These are phyloP conservation scores for Prunella fulvescens DNA, from an alignment of 2,113 vertebrate genomes.

Conservation along the genomic window DNA sequence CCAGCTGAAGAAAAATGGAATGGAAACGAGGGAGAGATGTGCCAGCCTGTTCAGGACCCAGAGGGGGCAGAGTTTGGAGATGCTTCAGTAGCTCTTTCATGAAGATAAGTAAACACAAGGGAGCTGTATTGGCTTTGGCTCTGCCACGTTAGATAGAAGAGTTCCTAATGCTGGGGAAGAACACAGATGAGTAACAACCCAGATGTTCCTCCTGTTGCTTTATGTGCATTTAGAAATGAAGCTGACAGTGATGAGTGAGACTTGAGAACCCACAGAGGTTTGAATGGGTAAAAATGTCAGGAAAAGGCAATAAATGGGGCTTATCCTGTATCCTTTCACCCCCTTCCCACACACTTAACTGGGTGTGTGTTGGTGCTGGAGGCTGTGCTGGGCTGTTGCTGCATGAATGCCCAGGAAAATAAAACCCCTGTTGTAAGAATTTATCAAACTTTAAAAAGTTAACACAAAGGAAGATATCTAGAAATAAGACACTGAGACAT, in stretches of 20 bases:
- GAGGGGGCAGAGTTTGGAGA: background rate
- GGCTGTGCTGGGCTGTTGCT: background rate
- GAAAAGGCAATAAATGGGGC: background rate
- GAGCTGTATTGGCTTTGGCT: background rate
- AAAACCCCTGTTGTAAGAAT: background rate
- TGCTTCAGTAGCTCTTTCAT: slow-evolving; percentile 28
- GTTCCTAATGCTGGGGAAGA: background rate
- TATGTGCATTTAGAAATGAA: background rate
- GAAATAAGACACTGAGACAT: background rate
- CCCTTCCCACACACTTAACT: background rate
- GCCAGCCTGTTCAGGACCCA: background rate
- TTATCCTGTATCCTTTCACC: background rate
- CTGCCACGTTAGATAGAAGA: background rate
- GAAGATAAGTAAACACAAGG: slow-evolving; percentile 41
- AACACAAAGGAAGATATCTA: background rate
- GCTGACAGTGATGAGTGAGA: background rate
- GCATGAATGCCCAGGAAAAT: background rate
- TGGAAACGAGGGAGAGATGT: rapidly evolving
- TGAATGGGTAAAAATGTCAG: background rate
- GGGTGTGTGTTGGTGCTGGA: background rate
- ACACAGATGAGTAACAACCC: background rate
- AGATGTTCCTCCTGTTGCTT: background rate
- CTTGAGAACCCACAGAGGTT: background rate
- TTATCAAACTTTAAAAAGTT: background rate
- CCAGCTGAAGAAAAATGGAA: background rate